Evolutionary conservation across 1,140 invertebrate genomes (phyloP).

Genomic region (Drosophila micromelanica): DNA sequence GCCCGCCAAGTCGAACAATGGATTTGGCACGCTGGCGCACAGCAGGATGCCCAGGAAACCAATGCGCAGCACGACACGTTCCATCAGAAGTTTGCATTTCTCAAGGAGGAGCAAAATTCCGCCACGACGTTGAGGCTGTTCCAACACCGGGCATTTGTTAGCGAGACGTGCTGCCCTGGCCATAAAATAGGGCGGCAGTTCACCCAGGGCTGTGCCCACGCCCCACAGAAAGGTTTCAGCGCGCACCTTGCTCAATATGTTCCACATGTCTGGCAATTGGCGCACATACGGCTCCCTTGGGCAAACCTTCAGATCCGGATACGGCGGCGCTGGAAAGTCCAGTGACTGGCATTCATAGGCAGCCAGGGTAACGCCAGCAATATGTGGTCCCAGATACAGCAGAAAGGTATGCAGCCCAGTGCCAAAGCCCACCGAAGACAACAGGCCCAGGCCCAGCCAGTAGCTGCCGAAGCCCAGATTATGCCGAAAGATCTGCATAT

Average conservation of each 20-base stretch:
- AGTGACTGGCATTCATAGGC: slow-evolving; percentile 98
- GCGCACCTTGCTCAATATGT: slow-evolving; percentile 97
- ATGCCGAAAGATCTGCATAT: slow-evolving; percentile 76
- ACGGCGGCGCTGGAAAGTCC: slow-evolving; percentile 96
- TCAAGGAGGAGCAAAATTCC: slow-evolving; percentile 85
- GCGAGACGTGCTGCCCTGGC: slow-evolving; percentile 94
- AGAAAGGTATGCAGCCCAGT: slow-evolving; percentile 99
- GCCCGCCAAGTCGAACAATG: slow-evolving; percentile 98
- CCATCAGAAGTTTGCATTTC: slow-evolving; percentile 93
- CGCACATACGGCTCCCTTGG: slow-evolving; percentile 87
- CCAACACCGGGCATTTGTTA: slow-evolving; percentile 87
- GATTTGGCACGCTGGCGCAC: slow-evolving; percentile 99
- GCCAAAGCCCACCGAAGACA: slow-evolving; percentile 99
- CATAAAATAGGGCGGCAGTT: slow-evolving; percentile 98
- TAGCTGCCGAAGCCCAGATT: slow-evolving; percentile 91
- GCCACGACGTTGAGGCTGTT: slow-evolving; percentile 88
- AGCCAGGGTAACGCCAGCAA: slow-evolving; percentile 96
- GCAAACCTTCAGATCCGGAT: slow-evolving; percentile 94
- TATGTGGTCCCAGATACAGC: slow-evolving; percentile 96
- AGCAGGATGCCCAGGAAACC: slow-evolving; percentile 98
- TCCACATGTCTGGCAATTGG: slow-evolving; percentile 88
- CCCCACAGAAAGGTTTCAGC: slow-evolving; percentile 99
- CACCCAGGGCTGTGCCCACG: slow-evolving; percentile 97
- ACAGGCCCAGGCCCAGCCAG: slow-evolving; percentile 97
- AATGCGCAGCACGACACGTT: slow-evolving; percentile 95